phyloP scores from a whole-genome alignment of 2,888 invertebrate genomes.

The Tachina grossa region DNA sequence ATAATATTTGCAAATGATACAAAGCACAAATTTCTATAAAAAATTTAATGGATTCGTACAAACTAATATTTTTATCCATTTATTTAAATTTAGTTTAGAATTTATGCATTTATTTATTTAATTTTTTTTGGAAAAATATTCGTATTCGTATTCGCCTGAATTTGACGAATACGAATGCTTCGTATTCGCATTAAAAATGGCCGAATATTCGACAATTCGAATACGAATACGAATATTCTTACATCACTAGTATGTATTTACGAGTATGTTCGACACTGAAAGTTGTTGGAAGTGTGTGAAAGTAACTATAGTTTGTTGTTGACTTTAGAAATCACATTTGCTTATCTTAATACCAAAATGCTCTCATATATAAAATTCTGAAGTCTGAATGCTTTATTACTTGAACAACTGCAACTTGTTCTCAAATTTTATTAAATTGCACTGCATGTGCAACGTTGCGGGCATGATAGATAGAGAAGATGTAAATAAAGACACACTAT shows the following conservation, averaged over 20 bases:
- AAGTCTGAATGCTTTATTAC: slow-evolving; percentile 58
- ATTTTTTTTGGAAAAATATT: too few species aligned
- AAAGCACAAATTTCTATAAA: too few species aligned
- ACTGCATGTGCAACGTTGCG: slow-evolving; percentile 25
- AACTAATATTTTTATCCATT: too few species aligned
- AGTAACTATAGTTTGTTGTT: slow-evolving; percentile 57
- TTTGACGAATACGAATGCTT: too few species aligned
- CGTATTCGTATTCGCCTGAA: too few species aligned
- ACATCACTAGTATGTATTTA: background rate
- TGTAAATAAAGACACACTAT: slow-evolving; percentile 23
- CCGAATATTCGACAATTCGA: too few species aligned
- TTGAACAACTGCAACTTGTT: slow-evolving; percentile 25
- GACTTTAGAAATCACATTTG: slow-evolving; percentile 65
- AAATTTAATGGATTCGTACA: too few species aligned
- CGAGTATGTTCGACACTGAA: background rate
- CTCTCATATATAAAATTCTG: background rate
- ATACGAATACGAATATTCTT: too few species aligned
- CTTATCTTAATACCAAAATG: slow-evolving; percentile 65
- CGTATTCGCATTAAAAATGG: too few species aligned
- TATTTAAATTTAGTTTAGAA: too few species aligned
- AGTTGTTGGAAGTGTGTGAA: background rate
- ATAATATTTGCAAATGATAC: too few species aligned
- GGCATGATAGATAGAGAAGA: slow-evolving; percentile 10
- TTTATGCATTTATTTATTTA: too few species aligned
- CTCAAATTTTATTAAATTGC: slow-evolving; percentile 22